Evolutionary conservation across 2,113 vertebrate species (phyloP).

Genomic region (Haliaeetus leucogaster): DNA sequence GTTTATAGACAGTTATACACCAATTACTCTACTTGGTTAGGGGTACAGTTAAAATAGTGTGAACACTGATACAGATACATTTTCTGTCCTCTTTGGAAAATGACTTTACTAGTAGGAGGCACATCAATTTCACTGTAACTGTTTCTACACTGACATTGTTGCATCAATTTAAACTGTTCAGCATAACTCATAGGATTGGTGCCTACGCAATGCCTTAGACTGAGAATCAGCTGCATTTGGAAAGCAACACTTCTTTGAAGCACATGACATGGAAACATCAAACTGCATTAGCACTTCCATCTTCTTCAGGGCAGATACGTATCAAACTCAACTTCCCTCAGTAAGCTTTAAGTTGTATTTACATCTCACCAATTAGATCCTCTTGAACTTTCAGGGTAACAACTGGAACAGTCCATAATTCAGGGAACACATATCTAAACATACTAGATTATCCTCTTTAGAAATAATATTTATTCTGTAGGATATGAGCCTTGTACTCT

Average conservation of each 20-base stretch:
- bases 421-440: background rate
- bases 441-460: background rate
- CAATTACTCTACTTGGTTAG: background rate
- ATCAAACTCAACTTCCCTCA: background rate
- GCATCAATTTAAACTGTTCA: background rate
- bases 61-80: background rate
- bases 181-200: background rate
- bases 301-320: background rate
- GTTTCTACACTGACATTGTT: background rate
- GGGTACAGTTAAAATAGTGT: background rate
- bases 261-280: background rate
- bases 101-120: background rate
- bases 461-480: background rate
- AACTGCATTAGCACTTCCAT: background rate
- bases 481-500: background rate
- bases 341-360: background rate
- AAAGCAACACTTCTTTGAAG: background rate
- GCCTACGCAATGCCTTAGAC: background rate
- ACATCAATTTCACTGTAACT: background rate
- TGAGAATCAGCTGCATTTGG: background rate
- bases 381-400: background rate
- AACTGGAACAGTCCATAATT: background rate
- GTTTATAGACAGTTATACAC: background rate
- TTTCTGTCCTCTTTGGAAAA: background rate
- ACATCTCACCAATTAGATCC: background rate